phyloP scores from a whole-genome alignment of 2,888 invertebrate genomes.

The Hipparchia semele region DNA sequence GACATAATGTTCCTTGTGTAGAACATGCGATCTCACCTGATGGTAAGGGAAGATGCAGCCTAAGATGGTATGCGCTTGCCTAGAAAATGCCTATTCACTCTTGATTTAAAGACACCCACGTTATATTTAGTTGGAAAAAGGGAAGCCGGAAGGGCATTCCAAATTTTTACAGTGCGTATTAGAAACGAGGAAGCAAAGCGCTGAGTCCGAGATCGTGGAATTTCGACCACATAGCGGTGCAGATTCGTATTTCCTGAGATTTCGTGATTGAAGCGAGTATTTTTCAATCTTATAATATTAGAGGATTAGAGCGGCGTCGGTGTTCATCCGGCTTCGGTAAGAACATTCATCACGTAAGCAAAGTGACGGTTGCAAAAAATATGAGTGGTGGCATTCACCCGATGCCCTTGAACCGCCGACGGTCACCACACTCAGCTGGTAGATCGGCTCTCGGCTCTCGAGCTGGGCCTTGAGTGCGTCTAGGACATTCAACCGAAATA shows the following conservation, averaged over 20 bases:
- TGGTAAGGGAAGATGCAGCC: no score
- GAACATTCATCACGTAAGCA: slow-evolving; percentile 67
- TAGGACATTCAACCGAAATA: slow-evolving; percentile 75
- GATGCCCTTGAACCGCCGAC: slow-evolving; percentile 75
- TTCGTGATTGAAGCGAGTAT: slow-evolving; percentile 16
- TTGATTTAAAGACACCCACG: no score
- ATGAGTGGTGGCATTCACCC: slow-evolving; percentile 78
- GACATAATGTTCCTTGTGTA: no score
- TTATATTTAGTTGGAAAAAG: no score
- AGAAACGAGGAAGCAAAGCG: no score
- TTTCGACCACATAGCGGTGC: no score
- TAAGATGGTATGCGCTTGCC: no score
- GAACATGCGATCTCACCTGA: no score
- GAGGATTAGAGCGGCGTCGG: slow-evolving; percentile 55
- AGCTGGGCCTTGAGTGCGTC: slow-evolving; percentile 70
- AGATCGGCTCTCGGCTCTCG: slow-evolving; percentile 41
- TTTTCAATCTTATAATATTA: slow-evolving; percentile 38
- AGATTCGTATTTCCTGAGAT: background rate
- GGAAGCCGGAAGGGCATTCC: no score
- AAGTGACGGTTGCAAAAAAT: slow-evolving; percentile 64
- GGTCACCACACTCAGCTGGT: slow-evolving; percentile 74
- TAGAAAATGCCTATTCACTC: no score
- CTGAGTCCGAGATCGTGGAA: no score
- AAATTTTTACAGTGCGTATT: no score
- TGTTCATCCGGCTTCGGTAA: slow-evolving; percentile 70